phyloP scores from a whole-genome alignment of 2,113 vertebrate species.

The Vulpes lagopus region DNA sequence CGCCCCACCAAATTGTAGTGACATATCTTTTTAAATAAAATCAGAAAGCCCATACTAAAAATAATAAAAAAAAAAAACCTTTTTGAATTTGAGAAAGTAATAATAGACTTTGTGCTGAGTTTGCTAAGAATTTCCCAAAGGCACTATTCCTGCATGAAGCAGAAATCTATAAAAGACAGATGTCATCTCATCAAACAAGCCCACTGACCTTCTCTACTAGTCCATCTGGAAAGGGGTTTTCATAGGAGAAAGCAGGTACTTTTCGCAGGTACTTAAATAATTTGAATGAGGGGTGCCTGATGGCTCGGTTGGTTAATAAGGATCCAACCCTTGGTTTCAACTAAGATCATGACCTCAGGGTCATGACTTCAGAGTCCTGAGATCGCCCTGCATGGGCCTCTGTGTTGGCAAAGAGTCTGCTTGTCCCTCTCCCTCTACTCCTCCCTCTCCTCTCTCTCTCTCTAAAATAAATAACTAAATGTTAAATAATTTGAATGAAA shows the following conservation, averaged over 20 bases:
- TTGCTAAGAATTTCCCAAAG: slow-evolving; percentile 15
- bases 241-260: neutral
- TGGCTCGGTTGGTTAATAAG: neutral
- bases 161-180: neutral
- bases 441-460: neutral
- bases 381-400: neutral
- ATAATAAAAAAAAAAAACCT: neutral
- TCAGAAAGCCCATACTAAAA: neutral
- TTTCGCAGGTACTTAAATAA: neutral
- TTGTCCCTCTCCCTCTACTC: neutral
- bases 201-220: neutral
- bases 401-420: neutral
- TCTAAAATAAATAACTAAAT: neutral
- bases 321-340: neutral
- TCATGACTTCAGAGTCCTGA: neutral
- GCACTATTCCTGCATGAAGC: neutral
- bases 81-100: slow-evolving; percentile 20
- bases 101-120: neutral
- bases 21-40: slow-evolving; percentile 19
- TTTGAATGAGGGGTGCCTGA: neutral
- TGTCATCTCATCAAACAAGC: neutral
- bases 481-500: neutral
- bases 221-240: neutral
- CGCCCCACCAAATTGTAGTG: neutral
- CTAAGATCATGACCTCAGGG: neutral